Evolutionary conservation across 2,797 vertebrate genomes (phyloP).

Genomic region (Threskiornis aethiopicus): DNA sequence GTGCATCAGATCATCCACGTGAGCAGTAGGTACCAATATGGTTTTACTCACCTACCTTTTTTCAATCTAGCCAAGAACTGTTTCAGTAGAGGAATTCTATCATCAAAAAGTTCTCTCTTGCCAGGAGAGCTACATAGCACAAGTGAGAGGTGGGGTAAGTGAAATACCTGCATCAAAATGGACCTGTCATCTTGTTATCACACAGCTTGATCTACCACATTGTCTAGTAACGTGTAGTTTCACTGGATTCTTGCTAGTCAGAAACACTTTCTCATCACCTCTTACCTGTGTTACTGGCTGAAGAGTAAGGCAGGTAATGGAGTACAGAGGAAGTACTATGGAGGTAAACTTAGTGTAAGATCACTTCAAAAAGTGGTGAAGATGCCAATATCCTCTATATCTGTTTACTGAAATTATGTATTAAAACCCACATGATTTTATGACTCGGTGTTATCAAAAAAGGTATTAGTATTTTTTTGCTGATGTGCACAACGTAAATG

Average conservation of each 20-base stretch:
- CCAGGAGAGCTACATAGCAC: background rate
- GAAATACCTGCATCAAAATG: background rate
- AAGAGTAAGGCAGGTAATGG: background rate
- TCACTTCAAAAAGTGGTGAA: background rate
- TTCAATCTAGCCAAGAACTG: background rate
- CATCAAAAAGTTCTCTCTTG: background rate
- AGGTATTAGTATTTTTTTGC: background rate
- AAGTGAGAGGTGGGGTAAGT: background rate
- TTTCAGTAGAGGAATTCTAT: background rate
- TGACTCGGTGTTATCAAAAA: background rate
- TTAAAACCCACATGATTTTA: background rate
- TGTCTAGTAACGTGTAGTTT: background rate
- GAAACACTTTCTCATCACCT: background rate
- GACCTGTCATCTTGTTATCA: accelerated
- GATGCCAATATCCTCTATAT: background rate
- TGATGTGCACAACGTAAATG: background rate
- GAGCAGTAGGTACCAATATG: background rate
- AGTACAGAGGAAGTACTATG: background rate
- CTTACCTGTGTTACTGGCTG: background rate
- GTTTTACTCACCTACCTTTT: background rate
- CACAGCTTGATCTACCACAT: background rate
- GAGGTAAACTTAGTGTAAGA: background rate
- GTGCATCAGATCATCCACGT: accelerated
- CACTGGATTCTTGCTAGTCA: background rate
- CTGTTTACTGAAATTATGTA: background rate